Conservation (phyloP, 1,140 invertebrate species). For the Rhyzopertha dominica region DNA sequence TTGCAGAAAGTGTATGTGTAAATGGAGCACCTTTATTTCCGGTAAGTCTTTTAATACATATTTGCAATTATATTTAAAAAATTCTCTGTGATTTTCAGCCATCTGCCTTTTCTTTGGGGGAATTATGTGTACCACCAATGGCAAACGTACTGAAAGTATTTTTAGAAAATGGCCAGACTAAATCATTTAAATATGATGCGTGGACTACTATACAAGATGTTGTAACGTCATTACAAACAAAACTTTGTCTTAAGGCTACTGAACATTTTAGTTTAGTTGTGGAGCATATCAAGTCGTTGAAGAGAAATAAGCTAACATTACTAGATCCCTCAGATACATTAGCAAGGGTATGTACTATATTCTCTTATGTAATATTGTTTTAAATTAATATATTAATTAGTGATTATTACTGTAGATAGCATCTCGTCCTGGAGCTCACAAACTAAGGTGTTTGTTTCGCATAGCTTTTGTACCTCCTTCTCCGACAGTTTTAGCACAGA, state of each 20-base stretch:
- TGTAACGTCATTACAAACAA: slow-evolving; percentile 76
- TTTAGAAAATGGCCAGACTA: slow-evolving; percentile 91
- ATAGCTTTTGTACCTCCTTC: slow-evolving; percentile 83
- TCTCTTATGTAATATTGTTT: background rate
- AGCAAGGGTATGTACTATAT: slow-evolving; percentile 62
- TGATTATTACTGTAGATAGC: slow-evolving; percentile 67
- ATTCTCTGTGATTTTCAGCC: slow-evolving; percentile 53
- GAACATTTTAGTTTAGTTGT: slow-evolving; percentile 85
- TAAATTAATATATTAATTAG: slow-evolving; percentile 6
- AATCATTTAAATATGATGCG: slow-evolving; percentile 93
- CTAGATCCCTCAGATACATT: slow-evolving; percentile 78
- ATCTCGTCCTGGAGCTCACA: slow-evolving; percentile 78
- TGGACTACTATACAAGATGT: slow-evolving; percentile 87
- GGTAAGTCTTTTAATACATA: slow-evolving; percentile 47
- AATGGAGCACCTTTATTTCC: slow-evolving; percentile 75
- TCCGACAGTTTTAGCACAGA: slow-evolving; percentile 72
- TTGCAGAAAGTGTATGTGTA: slow-evolving; percentile 82
- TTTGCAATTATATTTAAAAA: background rate
- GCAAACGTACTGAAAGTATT: slow-evolving; percentile 91
- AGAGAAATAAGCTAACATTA: slow-evolving; percentile 77
- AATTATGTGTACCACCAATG: slow-evolving; percentile 80
- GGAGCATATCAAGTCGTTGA: slow-evolving; percentile 82
- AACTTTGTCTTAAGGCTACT: slow-evolving; percentile 72
- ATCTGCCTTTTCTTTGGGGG: slow-evolving; percentile 68
- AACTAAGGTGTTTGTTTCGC: slow-evolving; percentile 82